phyloP scores from a whole-genome alignment of 2,888 invertebrate species.

The Lottia gigantea region DNA sequence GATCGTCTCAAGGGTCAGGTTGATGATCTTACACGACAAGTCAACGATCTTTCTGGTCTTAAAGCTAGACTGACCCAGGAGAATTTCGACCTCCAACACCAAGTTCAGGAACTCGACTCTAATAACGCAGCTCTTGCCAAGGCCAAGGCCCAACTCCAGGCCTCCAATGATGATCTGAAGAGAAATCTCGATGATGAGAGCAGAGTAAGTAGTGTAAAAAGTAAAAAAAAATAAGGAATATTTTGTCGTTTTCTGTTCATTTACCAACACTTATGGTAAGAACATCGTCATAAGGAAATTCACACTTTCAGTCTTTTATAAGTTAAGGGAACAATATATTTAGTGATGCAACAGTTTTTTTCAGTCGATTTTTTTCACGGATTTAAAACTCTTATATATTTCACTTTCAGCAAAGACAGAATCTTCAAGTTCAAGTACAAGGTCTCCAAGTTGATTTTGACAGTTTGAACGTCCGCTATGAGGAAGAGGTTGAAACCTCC shows the following conservation, averaged over 20 bases:
- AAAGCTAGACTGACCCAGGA: conserved; percentile 92
- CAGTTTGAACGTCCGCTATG: conserved; percentile 87
- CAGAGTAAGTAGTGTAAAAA: conserved; percentile 54
- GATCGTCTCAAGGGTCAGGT: conserved; percentile 70
- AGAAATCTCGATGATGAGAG: conserved; percentile 64
- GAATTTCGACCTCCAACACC: conserved; percentile 73
- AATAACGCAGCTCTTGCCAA: conserved; percentile 97
- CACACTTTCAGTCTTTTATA: no score
- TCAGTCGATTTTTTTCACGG: no score
- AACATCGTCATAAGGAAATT: no score
- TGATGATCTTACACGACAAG: conserved; percentile 93
- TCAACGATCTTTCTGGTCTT: conserved; percentile 64
- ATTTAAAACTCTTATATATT: no score
- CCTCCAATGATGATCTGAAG: conserved; percentile 63
- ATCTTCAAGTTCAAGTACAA: conserved; percentile 60
- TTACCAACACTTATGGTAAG: no score
- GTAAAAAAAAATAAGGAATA: no score
- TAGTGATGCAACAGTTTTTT: no score
- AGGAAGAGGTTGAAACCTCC: conserved; percentile 97
- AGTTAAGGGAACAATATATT: no score
- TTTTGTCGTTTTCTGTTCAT: neutral
- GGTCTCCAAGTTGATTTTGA: conserved; percentile 66
- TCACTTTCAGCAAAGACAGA: conserved; percentile 59
- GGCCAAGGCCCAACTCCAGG: conserved; percentile 73
- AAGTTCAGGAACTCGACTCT: conserved; percentile 90